phyloP scores from a whole-genome alignment of 2,113 vertebrate species.

The Theristicus caerulescens region DNA sequence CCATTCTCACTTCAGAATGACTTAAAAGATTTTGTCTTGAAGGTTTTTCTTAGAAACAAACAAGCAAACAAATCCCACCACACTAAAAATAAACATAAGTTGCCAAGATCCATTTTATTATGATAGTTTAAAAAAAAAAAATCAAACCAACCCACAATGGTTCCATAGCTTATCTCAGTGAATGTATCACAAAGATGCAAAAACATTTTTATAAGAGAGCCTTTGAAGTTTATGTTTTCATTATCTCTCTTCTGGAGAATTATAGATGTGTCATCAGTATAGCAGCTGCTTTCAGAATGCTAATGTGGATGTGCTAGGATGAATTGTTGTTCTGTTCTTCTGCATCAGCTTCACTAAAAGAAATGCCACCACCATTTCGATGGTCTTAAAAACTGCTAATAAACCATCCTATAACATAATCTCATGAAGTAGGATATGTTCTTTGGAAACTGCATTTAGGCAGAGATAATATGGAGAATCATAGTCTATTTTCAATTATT shows the following conservation, averaged over 20 bases:
- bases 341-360: background rate
- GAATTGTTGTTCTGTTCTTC: background rate
- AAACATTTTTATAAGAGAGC: background rate
- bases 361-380: background rate
- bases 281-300: background rate
- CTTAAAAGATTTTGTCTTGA: background rate
- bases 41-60: background rate
- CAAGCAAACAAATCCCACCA: background rate
- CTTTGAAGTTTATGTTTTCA: conserved; percentile 17
- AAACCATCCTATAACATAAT: background rate
- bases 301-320: background rate
- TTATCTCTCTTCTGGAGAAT: background rate
- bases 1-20: background rate
- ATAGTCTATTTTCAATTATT: background rate
- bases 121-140: background rate
- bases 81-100: background rate
- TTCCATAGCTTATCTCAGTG: background rate
- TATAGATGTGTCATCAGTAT: background rate
- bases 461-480: background rate
- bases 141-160: background rate
- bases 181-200: background rate
- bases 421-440: background rate
- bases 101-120: background rate
- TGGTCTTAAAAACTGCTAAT: background rate
- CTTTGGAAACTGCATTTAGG: background rate